Evolutionary conservation across 2,113 vertebrate species (phyloP), one percentile per base, ranked within the genome.

Genomic region (Thymallus thymallus): DNA sequence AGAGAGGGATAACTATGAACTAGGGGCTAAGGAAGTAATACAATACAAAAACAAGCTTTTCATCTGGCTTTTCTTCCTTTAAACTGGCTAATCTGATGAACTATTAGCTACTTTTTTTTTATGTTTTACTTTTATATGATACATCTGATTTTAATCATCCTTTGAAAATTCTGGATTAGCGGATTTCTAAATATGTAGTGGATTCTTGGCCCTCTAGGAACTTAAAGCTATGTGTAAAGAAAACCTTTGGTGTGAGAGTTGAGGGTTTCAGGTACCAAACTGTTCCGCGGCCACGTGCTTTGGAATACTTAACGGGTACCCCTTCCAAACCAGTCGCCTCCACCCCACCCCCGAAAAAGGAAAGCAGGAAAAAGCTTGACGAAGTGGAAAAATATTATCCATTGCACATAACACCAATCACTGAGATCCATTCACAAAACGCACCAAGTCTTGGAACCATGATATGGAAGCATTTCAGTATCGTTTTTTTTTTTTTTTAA

Each of bases 1-100:
- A 0, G 88, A 94, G 92, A 77, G 86, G 86, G 82, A 84, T 80
- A 76, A 83, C 82, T 86, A 84, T 86, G 35, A 76, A 83, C 82
- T 86, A 84, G 87, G 35, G 83, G 85, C 87, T 80, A 91, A 87
- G 67, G 77, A 80, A 83, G 71, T 46, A 78, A 66, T 9, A 80
- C 76, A 76, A 84, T 90, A 92, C 0, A 32, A 64, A 80, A 24
- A 75, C 23, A 67, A 80, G 60, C 35, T 72, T 73, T 70, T 48
- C 18, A 70, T 80, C 81, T 83, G 88, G 85, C 88, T 85, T 84
- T 76, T 72, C 73, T 76, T 24, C 2, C 73, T 22, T 22, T 20
- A n/a, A 41, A 41, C 35, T 60, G 18, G 56, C 18, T 78, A 79
- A 80, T 84, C 66, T 72, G 69, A 69, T 74, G 79, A 71, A 72